Evolutionary conservation across 2,797 vertebrate genomes (phyloP), one percentile per base, ranked within the genome.

Genomic region (Anabas testudineus): DNA sequence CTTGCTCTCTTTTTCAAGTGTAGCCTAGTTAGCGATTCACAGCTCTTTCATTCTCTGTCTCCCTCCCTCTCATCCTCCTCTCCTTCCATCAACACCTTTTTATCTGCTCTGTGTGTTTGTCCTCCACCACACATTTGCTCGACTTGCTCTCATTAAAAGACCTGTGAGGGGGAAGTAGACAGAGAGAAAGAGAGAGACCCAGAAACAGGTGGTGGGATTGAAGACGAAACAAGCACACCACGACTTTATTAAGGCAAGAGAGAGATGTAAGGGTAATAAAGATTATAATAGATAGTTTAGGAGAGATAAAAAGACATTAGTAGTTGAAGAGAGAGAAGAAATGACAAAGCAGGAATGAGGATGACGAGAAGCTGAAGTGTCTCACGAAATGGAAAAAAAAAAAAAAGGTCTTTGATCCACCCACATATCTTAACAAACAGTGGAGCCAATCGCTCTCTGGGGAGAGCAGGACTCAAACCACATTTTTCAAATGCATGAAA

Each of bases 131-230:
- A 80, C 60, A 41, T 68, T 75, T 71, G 71, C 63, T 51, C 18
- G 5, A 26, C 74, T 64, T 13, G 61, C 47, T 70, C 80, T 78
- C 71, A 89, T 87, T 90, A 87, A 64, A 43, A 56, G 74, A 76
- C 37, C 9, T 18, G 22, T 19, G 67, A 69, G 55, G 39, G 55
- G 63, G 56, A 16, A 26, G 34, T 42, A 12, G 48, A 60, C 46
- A 26, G 5, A 32, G n/a, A n/a, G 37, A 8, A 41, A 7, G 18
- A 15, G 19, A 36, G 10, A 62, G 21, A 64, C 49, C 41, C 36
- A 71, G 53, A 76, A 71, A 74, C 12, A 49, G 39, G 56, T 2
- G 3, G 39, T 21, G 24, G 24, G 67, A 56, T 1, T 16, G 21
- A 46, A 12, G 42, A 55, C 52, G 42, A 81, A 47, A 55, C 36